Evolutionary conservation across 2,797 vertebrate species (phyloP), one percentile per base, ranked within the genome.

Genomic region (Molossus alvarezi): DNA sequence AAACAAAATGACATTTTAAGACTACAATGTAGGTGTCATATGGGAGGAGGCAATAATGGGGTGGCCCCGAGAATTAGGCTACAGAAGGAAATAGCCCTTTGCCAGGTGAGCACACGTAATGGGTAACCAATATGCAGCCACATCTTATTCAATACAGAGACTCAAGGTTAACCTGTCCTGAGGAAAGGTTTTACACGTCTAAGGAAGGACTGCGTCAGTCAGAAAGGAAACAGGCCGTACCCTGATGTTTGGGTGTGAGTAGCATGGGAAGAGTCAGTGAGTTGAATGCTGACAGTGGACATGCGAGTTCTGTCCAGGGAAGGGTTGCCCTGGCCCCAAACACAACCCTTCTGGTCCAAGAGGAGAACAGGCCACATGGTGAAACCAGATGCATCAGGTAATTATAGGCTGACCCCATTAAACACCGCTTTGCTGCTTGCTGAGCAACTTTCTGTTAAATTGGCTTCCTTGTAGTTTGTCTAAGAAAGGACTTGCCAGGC

Each of bases 1-100:
- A 96, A 69, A 82, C 71, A 87, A 92, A 93, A 72, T 3, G 87
- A 86, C 57, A 87, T 79, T 89, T 97, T 76, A 90, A 87, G 80
- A 79, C 65, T 57, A 17, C 51, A 21, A 51, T 13, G 64, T 90
- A 85, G 81, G 85, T 75, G 77, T 85, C 62, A 12, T 1, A 58
- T 58, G n/a, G 80, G 57, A 91, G 53, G 72, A 90, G n/a, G 57
- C 77, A 79, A 73, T 41, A 57, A 17, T 57, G 58, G 53, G 48
- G n/a, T 60, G 58, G 88, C 64, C 71, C 9, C 9, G 67, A 64
- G 33, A 88, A 51, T 75, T 58, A 71, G 77, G 15, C 58, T 88
- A 27, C 57, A 77, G 72, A 81, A 82, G 41, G 87, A 94, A 84
- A 58, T 20, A 62, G 73, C 62, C 84, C 41, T 93, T 75, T 55